A percentile compares a stretch with the other conserved stretches of the same genome.
phyloP scores from a whole-genome alignment of 2,113 vertebrate genomes.

The Passer domesticus region DNA sequence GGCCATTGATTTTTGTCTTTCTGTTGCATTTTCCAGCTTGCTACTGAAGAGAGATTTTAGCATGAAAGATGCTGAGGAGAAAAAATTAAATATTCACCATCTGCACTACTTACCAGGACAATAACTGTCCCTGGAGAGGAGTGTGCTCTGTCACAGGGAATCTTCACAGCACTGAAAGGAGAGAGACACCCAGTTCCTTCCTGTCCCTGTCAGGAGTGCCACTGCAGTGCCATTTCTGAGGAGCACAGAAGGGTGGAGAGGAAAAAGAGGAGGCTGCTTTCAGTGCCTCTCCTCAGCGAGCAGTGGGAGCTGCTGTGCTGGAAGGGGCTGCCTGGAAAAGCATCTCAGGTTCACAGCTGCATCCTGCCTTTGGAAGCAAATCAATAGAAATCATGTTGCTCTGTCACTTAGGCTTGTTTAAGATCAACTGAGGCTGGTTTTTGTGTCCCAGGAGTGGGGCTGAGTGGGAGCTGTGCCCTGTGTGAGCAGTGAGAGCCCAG shows the following conservation, averaged over 20 bases:
- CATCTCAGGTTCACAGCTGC: neutral
- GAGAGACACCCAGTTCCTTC: neutral
- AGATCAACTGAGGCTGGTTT: neutral
- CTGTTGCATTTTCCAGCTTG: neutral
- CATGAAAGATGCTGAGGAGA: neutral
- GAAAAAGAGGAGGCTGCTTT: neutral
- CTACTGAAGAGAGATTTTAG: neutral
- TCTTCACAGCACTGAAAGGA: neutral
- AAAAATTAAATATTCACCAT: neutral
- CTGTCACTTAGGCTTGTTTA: neutral
- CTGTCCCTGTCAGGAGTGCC: neutral
- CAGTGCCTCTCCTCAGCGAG: neutral
- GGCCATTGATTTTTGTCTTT: neutral
- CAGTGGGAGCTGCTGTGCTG: neutral
- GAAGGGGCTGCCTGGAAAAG: neutral
- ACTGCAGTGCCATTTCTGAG: neutral
- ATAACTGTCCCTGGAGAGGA: neutral
- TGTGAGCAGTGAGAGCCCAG: neutral
- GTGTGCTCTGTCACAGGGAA: neutral
- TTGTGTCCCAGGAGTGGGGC: neutral
- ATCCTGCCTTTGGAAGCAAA: neutral
- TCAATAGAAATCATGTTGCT: conserved; percentile 19
- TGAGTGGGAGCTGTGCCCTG: neutral
- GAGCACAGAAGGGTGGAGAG: rapidly evolving
- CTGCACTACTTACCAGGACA: neutral